A percentile compares a stretch with the other conserved stretches of the same genome.
These are phyloP conservation scores for Dasypogon diadema DNA, from an alignment of 2,888 invertebrate species.

Conservation along the genomic window DNA sequence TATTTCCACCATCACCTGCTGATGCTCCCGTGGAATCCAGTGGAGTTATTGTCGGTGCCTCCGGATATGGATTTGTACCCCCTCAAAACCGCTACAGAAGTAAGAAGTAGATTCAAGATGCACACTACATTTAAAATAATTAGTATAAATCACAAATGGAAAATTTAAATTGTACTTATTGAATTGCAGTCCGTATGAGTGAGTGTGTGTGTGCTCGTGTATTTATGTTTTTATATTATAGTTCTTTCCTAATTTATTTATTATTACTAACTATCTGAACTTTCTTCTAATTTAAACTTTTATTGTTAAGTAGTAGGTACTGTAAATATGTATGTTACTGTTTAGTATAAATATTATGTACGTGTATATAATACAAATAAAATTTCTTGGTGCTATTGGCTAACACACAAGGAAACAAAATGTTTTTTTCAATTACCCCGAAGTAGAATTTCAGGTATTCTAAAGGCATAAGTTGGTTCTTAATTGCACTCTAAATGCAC, in stretches of 20 bases:
- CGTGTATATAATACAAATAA: conserved; percentile 18
- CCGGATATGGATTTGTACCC: conserved; percentile 88
- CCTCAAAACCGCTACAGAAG: conserved; percentile 67
- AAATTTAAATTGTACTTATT: no score
- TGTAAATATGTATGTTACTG: conserved; percentile 19
- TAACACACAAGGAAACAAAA: neutral
- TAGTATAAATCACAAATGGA: neutral
- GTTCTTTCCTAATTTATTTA: conserved; percentile 33
- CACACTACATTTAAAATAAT: neutral
- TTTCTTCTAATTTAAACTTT: neutral
- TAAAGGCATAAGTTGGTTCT: no score
- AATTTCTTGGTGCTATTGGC: conserved; percentile 15
- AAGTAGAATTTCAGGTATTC: no score
- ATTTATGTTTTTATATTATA: neutral
- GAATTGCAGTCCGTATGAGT: conserved; percentile 2
- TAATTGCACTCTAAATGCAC: no score
- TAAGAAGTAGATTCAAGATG: conserved; percentile 41
- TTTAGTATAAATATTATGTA: neutral
- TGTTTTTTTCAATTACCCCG: conserved; percentile 34
- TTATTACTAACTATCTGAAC: conserved; percentile 37
- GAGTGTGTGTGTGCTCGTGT: neutral
- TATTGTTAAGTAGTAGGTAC: conserved; percentile 6
- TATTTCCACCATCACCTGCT: conserved; percentile 79
- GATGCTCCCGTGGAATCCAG: conserved; percentile 80
- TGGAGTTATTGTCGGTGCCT: conserved; percentile 85